Evolutionary conservation across 2,113 vertebrate genomes (phyloP).

Genomic region (Galemys pyrenaicus): DNA sequence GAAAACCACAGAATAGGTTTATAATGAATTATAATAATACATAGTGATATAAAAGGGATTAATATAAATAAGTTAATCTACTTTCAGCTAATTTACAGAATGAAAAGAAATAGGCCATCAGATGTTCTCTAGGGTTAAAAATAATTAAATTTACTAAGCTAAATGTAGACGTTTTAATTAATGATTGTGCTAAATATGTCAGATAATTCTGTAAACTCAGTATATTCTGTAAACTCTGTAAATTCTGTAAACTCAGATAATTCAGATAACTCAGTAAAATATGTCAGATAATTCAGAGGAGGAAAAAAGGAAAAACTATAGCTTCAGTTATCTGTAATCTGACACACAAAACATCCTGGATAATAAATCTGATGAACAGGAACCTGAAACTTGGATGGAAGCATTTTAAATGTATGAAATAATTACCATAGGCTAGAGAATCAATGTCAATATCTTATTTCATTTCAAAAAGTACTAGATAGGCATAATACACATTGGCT

Average conservation of each 20-base stretch:
- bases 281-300: constrained; percentile 13
- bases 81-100: constrained; percentile 12
- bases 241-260: no score
- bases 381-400: background rate
- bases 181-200: background rate
- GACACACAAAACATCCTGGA: background rate
- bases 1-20: background rate
- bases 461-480: background rate
- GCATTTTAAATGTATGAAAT: background rate
- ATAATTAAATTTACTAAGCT: background rate
- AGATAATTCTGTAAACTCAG: no score
- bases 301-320: background rate
- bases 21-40: background rate
- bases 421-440: background rate
- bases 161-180: background rate
- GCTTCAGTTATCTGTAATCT: background rate
- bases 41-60: background rate
- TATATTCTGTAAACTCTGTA: no score
- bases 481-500: background rate
- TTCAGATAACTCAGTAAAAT: no score
- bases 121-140: background rate
- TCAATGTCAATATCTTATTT: background rate
- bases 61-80: background rate
- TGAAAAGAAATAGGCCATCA: background rate
- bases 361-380: background rate